A percentile compares a stretch with the other conserved stretches of the same genome.
phyloP scores from a whole-genome alignment of 2,113 vertebrate species.

The Rhinolophus ferrumequinum region DNA sequence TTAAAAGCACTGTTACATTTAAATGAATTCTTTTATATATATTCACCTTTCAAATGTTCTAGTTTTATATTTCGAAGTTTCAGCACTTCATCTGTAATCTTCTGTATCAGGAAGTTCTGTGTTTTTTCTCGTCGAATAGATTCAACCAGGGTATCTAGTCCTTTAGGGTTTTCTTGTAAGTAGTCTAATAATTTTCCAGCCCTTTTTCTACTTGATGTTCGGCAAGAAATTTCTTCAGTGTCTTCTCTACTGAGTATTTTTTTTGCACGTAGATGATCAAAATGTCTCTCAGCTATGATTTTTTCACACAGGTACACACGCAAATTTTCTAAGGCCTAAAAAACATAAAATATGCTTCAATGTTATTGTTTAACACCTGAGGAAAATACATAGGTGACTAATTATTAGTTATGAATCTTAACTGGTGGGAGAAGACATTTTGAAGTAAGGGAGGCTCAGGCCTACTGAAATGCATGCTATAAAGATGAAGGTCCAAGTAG shows the following conservation, averaged over 20 bases:
- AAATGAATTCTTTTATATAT: background rate
- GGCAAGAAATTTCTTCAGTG: constrained; percentile 95
- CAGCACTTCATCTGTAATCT: constrained; percentile 96
- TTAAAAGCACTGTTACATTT: background rate
- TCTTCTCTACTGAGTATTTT: constrained; percentile 96
- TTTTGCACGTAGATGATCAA: constrained; percentile 95
- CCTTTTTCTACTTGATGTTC: constrained; percentile 91
- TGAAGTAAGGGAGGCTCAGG: background rate
- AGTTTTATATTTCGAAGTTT: constrained; percentile 95
- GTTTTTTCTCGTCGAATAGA: constrained; percentile 93
- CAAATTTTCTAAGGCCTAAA: constrained; percentile 89
- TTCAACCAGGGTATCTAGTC: constrained; percentile 93
- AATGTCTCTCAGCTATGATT: constrained; percentile 96
- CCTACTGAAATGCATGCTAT: background rate
- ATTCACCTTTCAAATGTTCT: constrained; percentile 92
- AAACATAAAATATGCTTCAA: constrained; percentile 64
- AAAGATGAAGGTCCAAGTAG: background rate
- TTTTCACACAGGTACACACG: constrained; percentile 95
- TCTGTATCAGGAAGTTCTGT: constrained; percentile 95
- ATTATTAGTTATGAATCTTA: background rate
- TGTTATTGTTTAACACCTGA: background rate
- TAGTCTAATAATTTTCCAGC: constrained; percentile 94
- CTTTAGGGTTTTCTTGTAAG: constrained; percentile 95
- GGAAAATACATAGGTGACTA: background rate
- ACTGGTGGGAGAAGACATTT: background rate